Conservation (phyloP, 1,140 invertebrate genomes). For the Platyscapa corneri region DNA sequence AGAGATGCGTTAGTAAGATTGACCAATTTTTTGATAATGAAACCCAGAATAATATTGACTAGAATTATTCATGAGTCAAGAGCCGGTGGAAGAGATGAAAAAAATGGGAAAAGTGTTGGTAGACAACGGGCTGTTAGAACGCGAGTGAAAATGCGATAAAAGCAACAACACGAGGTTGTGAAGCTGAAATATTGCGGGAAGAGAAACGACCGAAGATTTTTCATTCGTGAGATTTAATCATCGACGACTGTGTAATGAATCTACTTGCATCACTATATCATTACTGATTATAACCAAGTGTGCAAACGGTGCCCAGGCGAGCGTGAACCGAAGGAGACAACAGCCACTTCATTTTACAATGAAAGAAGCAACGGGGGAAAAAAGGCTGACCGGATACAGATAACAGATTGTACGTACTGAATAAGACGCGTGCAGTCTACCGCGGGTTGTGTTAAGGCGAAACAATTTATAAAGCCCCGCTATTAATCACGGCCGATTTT, state of each 20-base stretch:
- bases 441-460: too few relatives aligned
- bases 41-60: background rate
- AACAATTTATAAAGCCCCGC: too few relatives aligned
- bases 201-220: background rate
- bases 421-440: too few relatives aligned
- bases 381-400: background rate
- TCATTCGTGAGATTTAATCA: background rate
- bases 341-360: too few relatives aligned
- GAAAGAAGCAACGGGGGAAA: background rate
- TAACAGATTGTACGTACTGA: too few relatives aligned
- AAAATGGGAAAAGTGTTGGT: too few relatives aligned
- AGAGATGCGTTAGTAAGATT: background rate
- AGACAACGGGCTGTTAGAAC: too few relatives aligned
- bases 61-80: background rate
- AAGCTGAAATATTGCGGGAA: too few relatives aligned
- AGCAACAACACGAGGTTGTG: too few relatives aligned
- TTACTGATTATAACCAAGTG: background rate
- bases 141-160: too few relatives aligned
- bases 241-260: background rate
- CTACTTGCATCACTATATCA: slow-evolving; percentile 1
- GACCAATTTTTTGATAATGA: background rate
- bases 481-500: too few relatives aligned
- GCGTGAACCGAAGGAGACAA: background rate
- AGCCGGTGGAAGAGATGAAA: too few relatives aligned
- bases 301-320: background rate